Conservation (phyloP, 2,888 invertebrate species). For the Liodrosophila aerea region DNA sequence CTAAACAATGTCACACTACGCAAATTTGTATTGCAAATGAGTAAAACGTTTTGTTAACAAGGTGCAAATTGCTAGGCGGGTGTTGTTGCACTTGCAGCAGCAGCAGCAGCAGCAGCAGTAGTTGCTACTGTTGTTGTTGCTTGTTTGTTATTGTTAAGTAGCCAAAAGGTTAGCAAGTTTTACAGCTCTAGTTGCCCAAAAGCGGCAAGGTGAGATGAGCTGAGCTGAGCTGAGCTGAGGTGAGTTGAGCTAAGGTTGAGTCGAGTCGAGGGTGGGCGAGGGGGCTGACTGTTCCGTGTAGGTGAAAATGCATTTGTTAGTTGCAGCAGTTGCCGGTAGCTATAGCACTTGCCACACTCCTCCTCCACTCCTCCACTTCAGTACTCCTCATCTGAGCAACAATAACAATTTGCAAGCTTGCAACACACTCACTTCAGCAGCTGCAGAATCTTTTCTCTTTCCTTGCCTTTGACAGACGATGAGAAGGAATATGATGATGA, state of each 20-base stretch:
- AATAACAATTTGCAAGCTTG: constrained; percentile 33
- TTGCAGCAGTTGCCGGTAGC: neutral
- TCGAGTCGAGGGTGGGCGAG: no score
- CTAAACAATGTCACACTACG: constrained; percentile 52
- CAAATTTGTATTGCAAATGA: constrained; percentile 60
- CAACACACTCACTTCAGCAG: constrained; percentile 33
- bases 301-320: constrained; percentile 33
- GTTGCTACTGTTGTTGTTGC: constrained; percentile 8
- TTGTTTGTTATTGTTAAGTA: constrained; percentile 15
- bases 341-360: neutral
- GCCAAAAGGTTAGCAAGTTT: constrained; percentile 47
- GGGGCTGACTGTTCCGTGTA: constrained; percentile 11
- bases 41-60: constrained; percentile 55
- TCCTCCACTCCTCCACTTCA: neutral
- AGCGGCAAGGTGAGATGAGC: constrained; percentile 4
- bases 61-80: constrained; percentile 68
- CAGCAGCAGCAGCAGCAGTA: neutral
- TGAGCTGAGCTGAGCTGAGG: neutral
- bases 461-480: constrained; percentile 48
- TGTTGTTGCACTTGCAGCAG: constrained; percentile 38
- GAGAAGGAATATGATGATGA: constrained; percentile 22
- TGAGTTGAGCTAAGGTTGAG: neutral
- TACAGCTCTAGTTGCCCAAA: constrained; percentile 48
- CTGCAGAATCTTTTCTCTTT: constrained; percentile 35
- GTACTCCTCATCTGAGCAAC: neutral